Evolutionary conservation across 1,140 invertebrate species (phyloP).

Genomic region (Hestina assimilis): DNA sequence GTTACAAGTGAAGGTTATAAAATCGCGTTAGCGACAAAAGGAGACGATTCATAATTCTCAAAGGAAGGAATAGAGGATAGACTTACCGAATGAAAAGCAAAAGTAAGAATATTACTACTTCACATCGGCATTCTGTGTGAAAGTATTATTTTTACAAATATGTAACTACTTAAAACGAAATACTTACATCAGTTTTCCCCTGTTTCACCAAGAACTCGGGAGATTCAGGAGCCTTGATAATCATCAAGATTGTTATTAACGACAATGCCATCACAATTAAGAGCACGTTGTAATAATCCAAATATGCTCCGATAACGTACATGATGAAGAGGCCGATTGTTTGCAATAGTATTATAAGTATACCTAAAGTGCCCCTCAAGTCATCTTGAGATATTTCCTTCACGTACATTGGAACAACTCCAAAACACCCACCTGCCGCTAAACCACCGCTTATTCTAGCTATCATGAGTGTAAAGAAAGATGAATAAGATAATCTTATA

Average conservation of each 20-base stretch:
- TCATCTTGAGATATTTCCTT: slow-evolving; percentile 36
- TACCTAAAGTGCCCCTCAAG: slow-evolving; percentile 27
- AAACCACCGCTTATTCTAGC: slow-evolving; percentile 25
- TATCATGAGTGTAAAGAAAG: slow-evolving; percentile 20
- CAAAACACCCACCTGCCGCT: slow-evolving; percentile 29
- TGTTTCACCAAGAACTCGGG: slow-evolving; percentile 39
- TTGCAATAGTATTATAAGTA: neutral
- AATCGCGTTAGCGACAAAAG: too few relatives aligned
- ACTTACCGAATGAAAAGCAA: too few relatives aligned
- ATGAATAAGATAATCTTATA: slow-evolving; percentile 22
- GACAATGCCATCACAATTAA: slow-evolving; percentile 31
- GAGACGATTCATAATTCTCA: too few relatives aligned
- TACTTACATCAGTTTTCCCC: slow-evolving; percentile 34
- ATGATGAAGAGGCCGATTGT: slow-evolving; percentile 41
- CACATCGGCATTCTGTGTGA: too few relatives aligned
- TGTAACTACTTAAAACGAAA: too few relatives aligned
- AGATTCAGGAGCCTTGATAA: slow-evolving; percentile 42
- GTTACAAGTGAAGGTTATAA: too few relatives aligned
- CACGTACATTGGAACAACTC: slow-evolving; percentile 31
- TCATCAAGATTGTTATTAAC: slow-evolving; percentile 5
- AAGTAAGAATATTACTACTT: too few relatives aligned
- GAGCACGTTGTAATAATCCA: slow-evolving; percentile 22
- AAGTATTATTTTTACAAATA: too few relatives aligned
- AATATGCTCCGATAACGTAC: slow-evolving; percentile 15
- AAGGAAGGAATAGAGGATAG: too few relatives aligned